These are phyloP conservation scores for Meta bourneti DNA, from an alignment of 2,888 invertebrate genomes.

Conservation along the genomic window DNA sequence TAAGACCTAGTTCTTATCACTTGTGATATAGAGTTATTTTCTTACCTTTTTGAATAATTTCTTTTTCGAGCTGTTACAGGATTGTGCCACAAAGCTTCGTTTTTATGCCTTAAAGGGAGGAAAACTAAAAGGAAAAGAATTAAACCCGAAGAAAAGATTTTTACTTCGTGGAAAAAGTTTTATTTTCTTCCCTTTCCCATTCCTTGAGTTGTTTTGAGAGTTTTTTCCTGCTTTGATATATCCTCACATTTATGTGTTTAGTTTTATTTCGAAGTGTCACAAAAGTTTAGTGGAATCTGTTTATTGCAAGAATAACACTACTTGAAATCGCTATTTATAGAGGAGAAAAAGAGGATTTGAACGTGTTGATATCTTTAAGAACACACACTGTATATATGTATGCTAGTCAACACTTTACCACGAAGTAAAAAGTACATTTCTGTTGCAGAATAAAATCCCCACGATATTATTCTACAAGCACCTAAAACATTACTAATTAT, in stretches of 20 bases:
- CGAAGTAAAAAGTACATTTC: not conserved
- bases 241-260: not conserved
- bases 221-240: conserved; percentile 6
- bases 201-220: not conserved
- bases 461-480: too few species aligned
- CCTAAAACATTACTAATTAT: too few species aligned
- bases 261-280: not conserved
- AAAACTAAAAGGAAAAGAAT: conserved; percentile 23
- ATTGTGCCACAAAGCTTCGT: not conserved
- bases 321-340: not conserved
- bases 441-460: too few species aligned
- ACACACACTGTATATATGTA: not conserved
- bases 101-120: conserved; percentile 13
- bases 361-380: too few species aligned
- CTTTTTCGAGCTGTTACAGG: conserved; percentile 1
- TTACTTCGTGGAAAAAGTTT: conserved; percentile 4
- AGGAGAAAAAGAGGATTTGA: not conserved
- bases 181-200: not conserved
- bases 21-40: conserved; percentile 16
- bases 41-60: conserved; percentile 5
- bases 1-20: conserved; percentile 38
- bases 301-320: not conserved
- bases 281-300: conserved; percentile 15
- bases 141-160: conserved; percentile 23
- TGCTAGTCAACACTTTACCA: not conserved